These are phyloP conservation scores for Platyrinchus mystaceus DNA, from an alignment of 2,797 vertebrate species.

Conservation along the genomic window DNA sequence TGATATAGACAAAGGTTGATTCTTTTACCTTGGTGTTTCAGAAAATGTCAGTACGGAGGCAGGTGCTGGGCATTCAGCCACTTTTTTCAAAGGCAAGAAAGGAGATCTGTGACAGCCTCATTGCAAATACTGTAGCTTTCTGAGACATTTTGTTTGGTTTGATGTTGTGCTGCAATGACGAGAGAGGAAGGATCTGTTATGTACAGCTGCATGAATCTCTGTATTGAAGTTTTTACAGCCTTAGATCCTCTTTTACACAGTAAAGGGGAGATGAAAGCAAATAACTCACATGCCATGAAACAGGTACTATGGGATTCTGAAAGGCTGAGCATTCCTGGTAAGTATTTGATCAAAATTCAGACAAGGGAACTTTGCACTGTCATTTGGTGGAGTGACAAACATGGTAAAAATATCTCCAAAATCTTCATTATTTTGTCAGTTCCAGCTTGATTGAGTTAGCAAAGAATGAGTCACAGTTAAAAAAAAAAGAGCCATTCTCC, in stretches of 20 bases:
- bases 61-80: slow-evolving; percentile 71
- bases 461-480: slow-evolving; percentile 68
- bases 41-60: slow-evolving; percentile 77
- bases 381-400: slow-evolving; percentile 69
- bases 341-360: slow-evolving; percentile 78
- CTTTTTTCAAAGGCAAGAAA: slow-evolving; percentile 55
- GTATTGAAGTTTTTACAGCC: slow-evolving; percentile 77
- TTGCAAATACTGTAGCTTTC: slow-evolving; percentile 72
- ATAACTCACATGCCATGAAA: slow-evolving; percentile 76
- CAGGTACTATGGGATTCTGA: slow-evolving; percentile 74
- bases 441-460: slow-evolving; percentile 69
- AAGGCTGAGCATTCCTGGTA: slow-evolving; percentile 69
- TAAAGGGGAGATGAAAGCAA: slow-evolving; percentile 77
- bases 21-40: slow-evolving; percentile 75
- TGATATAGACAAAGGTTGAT: slow-evolving; percentile 73
- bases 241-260: slow-evolving; percentile 78
- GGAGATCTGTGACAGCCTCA: slow-evolving; percentile 61
- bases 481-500: slow-evolving; percentile 33
- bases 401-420: slow-evolving; percentile 68
- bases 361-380: slow-evolving; percentile 66
- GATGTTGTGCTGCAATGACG: slow-evolving; percentile 72
- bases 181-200: slow-evolving; percentile 76
- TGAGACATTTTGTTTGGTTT: slow-evolving; percentile 78
- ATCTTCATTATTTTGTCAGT: slow-evolving; percentile 71
- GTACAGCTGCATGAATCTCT: slow-evolving; percentile 76